Conservation (phyloP, 2,113 vertebrate species). For the Eulemur rufifrons region DNA sequence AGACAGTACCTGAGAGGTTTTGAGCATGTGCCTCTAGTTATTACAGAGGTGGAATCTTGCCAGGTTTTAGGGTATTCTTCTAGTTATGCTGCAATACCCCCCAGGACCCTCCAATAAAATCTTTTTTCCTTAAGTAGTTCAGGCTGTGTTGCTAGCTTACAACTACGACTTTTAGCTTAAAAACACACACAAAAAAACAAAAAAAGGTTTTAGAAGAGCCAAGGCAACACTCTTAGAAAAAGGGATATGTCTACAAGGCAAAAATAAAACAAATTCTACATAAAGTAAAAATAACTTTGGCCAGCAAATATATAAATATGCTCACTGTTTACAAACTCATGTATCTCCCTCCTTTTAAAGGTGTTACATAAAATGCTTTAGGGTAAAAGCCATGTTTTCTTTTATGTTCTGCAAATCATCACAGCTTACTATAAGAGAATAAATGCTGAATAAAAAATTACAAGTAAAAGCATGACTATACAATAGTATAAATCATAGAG, state of each 20-base stretch:
- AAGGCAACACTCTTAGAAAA: neutral
- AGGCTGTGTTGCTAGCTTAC: constrained; percentile 39
- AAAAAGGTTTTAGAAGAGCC: neutral
- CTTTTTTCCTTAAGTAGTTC: neutral
- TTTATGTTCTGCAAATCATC: constrained; percentile 46
- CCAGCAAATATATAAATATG: constrained; percentile 24
- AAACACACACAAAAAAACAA: neutral
- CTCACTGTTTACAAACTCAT: neutral
- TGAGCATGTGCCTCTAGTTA: neutral
- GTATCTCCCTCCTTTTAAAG: neutral
- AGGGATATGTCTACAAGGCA: neutral
- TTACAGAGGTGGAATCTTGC: neutral
- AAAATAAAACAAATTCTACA: constrained; percentile 48
- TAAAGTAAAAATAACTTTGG: constrained; percentile 44
- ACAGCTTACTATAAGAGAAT: constrained; percentile 7
- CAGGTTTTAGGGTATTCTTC: neutral
- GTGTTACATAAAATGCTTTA: constrained; percentile 28
- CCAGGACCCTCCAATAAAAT: neutral
- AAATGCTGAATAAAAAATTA: constrained; percentile 15
- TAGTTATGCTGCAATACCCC: neutral
- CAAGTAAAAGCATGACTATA: constrained; percentile 28
- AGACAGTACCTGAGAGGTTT: neutral
- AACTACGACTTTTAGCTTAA: neutral
- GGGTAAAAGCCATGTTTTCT: neutral
- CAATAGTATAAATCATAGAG: neutral